Evolutionary conservation across 2,888 invertebrate genomes (phyloP).

Genomic region (Autographa gamma): DNA sequence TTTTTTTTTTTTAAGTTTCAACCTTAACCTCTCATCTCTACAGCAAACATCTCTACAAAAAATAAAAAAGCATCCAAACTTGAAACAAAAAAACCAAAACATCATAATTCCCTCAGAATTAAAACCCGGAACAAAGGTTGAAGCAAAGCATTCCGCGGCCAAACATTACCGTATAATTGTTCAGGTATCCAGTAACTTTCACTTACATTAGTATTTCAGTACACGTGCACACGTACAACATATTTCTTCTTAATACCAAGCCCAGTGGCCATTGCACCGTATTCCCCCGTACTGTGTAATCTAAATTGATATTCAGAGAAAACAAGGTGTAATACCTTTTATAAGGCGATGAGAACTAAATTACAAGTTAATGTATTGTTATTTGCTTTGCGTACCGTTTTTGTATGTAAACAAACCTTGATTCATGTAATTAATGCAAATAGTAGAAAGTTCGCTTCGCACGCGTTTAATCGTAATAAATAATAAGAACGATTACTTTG

Average conservation of each 20-base stretch:
- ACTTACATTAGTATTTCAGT: constrained; percentile 64
- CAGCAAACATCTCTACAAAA: too few relatives aligned
- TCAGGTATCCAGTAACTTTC: constrained; percentile 63
- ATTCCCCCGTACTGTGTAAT: constrained; percentile 64
- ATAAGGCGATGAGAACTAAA: constrained; percentile 45
- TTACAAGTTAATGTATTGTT: constrained; percentile 40
- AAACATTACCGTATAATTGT: constrained; percentile 49
- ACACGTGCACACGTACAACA: constrained; percentile 72
- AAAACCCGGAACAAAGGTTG: constrained; percentile 27
- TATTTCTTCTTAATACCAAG: constrained; percentile 77
- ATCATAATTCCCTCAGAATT: constrained; percentile 19
- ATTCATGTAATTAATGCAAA: background rate
- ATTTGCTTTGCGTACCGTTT: background rate
- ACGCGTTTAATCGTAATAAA: too few relatives aligned
- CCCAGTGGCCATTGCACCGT: constrained; percentile 64
- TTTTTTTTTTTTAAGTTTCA: too few relatives aligned
- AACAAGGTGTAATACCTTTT: constrained; percentile 56
- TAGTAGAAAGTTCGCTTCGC: too few relatives aligned
- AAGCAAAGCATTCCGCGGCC: constrained; percentile 25
- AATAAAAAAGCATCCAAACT: background rate
- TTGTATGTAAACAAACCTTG: background rate
- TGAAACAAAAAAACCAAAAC: constrained; percentile 12
- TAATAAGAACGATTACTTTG: too few relatives aligned
- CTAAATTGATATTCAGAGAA: constrained; percentile 72
- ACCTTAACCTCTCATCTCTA: too few relatives aligned